Conservation (phyloP, 2,113 vertebrate genomes). For the Cyprinodon tularosa region DNA sequence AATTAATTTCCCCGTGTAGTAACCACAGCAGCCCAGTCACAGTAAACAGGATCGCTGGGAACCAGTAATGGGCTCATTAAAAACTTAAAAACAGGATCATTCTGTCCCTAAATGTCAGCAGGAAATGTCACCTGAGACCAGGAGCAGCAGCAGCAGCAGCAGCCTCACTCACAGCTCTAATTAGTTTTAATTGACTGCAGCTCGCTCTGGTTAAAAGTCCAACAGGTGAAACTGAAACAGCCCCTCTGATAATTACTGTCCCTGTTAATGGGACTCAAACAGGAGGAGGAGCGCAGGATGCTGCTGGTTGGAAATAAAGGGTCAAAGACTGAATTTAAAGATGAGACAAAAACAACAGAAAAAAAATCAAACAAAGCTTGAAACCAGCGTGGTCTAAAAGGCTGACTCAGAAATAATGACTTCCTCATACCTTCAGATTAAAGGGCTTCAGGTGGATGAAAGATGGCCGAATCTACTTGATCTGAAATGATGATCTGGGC, state of each 20-base stretch:
- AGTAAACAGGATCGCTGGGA: not conserved
- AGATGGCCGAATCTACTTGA: too few species aligned
- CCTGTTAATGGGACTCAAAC: not conserved
- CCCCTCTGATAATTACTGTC: not conserved
- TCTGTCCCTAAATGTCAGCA: constrained; percentile 15
- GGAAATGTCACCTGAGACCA: constrained; percentile 12
- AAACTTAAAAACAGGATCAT: not conserved
- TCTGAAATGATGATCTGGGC: too few species aligned
- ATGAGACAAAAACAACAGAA: too few species aligned
- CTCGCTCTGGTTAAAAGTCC: constrained; percentile 21
- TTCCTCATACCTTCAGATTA: too few species aligned
- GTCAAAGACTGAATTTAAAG: too few species aligned
- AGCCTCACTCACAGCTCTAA: constrained; percentile 32
- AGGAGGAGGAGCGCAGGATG: not conserved
- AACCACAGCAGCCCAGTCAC: not conserved
- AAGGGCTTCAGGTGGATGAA: too few species aligned
- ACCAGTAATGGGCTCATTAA: not conserved
- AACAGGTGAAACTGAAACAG: constrained; percentile 19
- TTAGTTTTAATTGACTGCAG: constrained; percentile 43
- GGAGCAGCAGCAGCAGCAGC: constrained; percentile 20
- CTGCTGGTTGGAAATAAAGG: too few species aligned
- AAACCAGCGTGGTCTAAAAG: too few species aligned
- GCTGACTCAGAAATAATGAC: too few species aligned
- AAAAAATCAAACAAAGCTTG: too few species aligned
- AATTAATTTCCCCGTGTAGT: not conserved